Conservation (phyloP, 2,113 vertebrate species). For the Tupaia chinensis region DNA sequence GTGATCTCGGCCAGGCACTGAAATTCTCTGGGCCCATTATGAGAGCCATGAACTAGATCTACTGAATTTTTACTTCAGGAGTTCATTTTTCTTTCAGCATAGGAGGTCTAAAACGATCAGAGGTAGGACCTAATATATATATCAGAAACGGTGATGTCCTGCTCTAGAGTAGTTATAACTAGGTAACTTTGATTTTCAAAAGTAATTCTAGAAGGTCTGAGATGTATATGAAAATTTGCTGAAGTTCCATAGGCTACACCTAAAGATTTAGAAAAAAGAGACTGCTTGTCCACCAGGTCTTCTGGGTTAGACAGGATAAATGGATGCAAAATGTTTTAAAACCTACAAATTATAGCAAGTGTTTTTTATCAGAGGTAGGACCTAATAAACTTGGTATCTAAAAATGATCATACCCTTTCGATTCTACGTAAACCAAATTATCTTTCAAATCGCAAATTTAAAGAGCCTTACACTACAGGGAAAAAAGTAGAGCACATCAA, state of each 20-base stretch:
- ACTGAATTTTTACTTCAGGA: not conserved
- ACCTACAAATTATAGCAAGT: no score
- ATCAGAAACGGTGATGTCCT: not conserved
- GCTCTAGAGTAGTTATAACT: not conserved
- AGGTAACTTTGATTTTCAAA: not conserved
- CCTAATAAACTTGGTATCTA: not conserved
- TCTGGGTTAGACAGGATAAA: slow-evolving; percentile 1
- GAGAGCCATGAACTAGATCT: not conserved
- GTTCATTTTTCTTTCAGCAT: not conserved
- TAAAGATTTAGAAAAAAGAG: not conserved
- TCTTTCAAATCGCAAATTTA: slow-evolving; percentile 13
- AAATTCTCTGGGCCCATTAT: not conserved
- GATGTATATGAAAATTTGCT: not conserved
- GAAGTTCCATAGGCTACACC: not conserved
- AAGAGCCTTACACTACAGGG: not conserved
- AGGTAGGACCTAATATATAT: no score
- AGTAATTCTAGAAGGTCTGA: slow-evolving; percentile 20
- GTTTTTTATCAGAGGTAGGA: not conserved
- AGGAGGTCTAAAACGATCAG: not conserved
- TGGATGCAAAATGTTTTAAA: not conserved
- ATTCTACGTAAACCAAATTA: not conserved
- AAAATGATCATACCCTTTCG: slow-evolving; percentile 37
- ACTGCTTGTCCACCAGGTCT: not conserved
- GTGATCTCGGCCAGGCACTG: not conserved
- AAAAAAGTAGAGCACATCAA: not conserved